phyloP scores from a whole-genome alignment of 2,113 vertebrate genomes.

The Aptenodytes patagonicus region DNA sequence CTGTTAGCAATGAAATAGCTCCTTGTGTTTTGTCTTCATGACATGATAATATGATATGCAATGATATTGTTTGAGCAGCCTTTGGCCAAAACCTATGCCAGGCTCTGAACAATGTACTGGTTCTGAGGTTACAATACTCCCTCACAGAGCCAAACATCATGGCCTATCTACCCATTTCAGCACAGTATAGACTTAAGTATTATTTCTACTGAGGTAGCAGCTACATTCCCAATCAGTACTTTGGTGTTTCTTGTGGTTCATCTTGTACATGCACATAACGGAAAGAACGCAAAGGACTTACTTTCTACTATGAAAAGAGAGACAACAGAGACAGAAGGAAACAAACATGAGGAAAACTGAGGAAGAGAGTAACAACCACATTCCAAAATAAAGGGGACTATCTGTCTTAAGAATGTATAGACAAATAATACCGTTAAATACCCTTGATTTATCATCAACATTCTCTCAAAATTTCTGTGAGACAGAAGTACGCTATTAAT shows the following conservation, averaged over 20 bases:
- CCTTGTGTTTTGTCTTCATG: not conserved
- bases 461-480: not conserved
- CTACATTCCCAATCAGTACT: not conserved
- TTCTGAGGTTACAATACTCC: not conserved
- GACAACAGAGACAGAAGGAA: not conserved
- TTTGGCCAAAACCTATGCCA: not conserved
- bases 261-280: not conserved
- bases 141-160: not conserved
- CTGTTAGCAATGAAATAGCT: not conserved
- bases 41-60: not conserved
- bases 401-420: not conserved
- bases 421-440: not conserved
- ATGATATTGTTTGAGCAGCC: not conserved
- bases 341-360: not conserved
- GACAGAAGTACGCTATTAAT: not conserved
- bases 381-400: not conserved
- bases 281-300: not conserved
- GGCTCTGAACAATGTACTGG: not conserved
- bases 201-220: not conserved
- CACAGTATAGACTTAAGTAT: not conserved
- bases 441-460: not conserved
- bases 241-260: not conserved
- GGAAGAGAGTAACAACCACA: not conserved
- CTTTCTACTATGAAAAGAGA: not conserved
- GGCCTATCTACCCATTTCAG: not conserved